Evolutionary conservation across 2,797 vertebrate species (phyloP), one percentile per base, ranked within the genome.

Genomic region (Danio tinwini): DNA sequence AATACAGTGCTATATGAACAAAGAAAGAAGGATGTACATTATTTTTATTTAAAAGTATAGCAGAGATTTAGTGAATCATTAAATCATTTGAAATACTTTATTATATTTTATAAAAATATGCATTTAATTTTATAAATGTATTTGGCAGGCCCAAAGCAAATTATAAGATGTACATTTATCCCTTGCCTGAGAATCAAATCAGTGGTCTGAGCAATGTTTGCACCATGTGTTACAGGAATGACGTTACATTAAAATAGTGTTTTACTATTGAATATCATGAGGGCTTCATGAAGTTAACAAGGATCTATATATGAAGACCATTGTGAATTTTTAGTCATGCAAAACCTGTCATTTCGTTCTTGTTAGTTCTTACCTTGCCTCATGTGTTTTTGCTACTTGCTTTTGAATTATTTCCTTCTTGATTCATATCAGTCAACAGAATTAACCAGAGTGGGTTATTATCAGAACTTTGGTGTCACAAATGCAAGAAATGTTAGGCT

Each of bases 331-430:
- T 0, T 52, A 67, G 29, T 69, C 59, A 74, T 74, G 56, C 44
- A 74, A 61, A 19, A 59, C 14, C 29, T 37, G 45, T 74, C 56
- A 59, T 61, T 74, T 74, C 56, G 71, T 61, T 59, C 56, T 74
- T 61, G 14, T 74, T 74, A 59, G 71, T 61, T 74, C 9, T n/a
- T 74, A 56, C 39, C 10, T 13, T 17, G 5, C 8, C 42, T 59
- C 42, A 40, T 9, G 59, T 6, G 14, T 42, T 61, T 49, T 58
- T 73, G 55, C 52, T 71, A 12, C 21, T 61, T 55, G 42, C 56
- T 61, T 73, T 37, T 59, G 19, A 47, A 9, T 29, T 13, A 21
- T 73, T 55, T 71, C 11, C 0, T 3, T 45, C 13, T 47, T 21
- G 1, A 11, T 72, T 47, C 37, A 70, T 47, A n/a, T 72, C 53